phyloP scores from a whole-genome alignment of 2,888 invertebrate species.

The Celastrina argiolus region DNA sequence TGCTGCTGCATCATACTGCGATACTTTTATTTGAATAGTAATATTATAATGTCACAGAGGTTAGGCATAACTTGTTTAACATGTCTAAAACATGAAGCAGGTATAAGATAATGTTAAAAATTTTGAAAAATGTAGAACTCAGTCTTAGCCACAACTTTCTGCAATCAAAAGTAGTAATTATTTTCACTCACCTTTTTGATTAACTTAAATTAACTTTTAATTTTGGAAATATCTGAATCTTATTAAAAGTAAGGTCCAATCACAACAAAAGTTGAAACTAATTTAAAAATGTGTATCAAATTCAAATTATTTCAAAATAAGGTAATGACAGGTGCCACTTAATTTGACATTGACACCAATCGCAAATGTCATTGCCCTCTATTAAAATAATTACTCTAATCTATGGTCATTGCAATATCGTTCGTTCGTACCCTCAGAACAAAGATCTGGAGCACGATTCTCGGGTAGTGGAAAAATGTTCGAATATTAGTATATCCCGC shows the following conservation, averaged over 20 bases:
- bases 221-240: neutral
- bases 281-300: neutral
- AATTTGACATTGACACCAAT: neutral
- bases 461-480: too few species aligned
- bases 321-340: neutral
- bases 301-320: too few species aligned
- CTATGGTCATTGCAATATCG: too few species aligned
- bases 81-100: neutral
- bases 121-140: too few species aligned
- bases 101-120: neutral
- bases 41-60: neutral
- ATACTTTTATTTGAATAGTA: neutral
- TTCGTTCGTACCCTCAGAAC: too few species aligned
- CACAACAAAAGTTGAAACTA: neutral
- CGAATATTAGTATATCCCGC: too few species aligned
- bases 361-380: too few species aligned
- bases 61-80: neutral
- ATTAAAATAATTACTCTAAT: too few species aligned
- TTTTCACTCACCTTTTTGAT: neutral
- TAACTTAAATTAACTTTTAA: neutral
- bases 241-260: neutral
- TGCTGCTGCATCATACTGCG: neutral
- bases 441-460: too few species aligned
- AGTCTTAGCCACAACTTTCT: neutral
- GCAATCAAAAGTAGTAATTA: neutral